These are phyloP conservation scores for Pitta sordida DNA, from an alignment of 2,113 vertebrate genomes.

Conservation along the genomic window DNA sequence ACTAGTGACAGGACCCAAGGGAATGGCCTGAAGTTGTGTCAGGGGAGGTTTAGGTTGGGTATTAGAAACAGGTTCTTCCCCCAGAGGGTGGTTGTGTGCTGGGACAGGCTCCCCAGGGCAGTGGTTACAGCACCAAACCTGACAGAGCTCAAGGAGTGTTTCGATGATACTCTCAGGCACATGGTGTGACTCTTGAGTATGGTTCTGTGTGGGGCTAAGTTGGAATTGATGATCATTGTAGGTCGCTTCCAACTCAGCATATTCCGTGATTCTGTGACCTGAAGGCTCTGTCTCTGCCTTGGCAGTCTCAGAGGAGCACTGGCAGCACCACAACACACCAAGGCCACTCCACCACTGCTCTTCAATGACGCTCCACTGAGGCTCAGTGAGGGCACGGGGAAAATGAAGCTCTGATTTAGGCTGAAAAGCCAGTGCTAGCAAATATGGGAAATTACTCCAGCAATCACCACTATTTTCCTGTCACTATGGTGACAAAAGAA, in stretches of 20 bases:
- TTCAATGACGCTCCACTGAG: neutral
- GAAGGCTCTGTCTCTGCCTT: neutral
- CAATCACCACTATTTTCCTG: conserved; percentile 43
- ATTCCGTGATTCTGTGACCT: neutral
- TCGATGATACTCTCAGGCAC: neutral
- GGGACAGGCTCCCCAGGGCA: neutral
- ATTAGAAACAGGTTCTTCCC: neutral
- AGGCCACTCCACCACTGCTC: fast-evolving
- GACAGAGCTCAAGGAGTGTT: neutral
- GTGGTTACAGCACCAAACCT: neutral
- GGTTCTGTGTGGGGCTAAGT: neutral
- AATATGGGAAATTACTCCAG: conserved; percentile 44
- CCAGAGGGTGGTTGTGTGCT: neutral
- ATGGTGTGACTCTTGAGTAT: neutral
- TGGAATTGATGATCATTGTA: neutral
- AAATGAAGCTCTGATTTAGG: neutral
- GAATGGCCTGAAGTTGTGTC: neutral
- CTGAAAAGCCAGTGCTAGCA: neutral
- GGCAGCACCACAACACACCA: fast-evolving
- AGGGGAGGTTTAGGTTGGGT: neutral
- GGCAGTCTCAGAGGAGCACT: neutral
- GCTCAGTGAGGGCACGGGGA: neutral
- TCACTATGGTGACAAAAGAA: conserved; percentile 54
- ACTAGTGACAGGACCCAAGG: neutral
- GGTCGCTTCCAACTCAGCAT: neutral